Evolutionary conservation across 2,888 invertebrate species (phyloP).

Genomic region (Lasius fuliginosus): DNA sequence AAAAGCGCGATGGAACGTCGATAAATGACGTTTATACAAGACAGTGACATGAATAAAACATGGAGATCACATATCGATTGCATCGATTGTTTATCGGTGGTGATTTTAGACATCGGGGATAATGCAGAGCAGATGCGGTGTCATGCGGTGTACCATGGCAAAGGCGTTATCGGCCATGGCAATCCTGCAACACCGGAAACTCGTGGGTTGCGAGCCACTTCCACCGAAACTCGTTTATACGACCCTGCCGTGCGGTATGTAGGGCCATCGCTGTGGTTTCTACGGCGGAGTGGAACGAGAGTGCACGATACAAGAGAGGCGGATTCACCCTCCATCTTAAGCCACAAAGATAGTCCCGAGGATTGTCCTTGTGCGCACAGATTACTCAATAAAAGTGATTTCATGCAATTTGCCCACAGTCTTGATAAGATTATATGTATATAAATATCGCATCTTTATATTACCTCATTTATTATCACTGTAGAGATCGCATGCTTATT

Average conservation of each 20-base stretch:
- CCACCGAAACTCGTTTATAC: slow-evolving; percentile 65
- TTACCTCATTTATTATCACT: background rate
- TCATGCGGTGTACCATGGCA: slow-evolving; percentile 44
- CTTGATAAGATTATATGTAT: background rate
- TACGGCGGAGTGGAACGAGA: slow-evolving; percentile 16
- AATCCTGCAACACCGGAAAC: slow-evolving; percentile 62
- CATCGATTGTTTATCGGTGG: slow-evolving; percentile 17
- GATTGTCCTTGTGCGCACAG: slow-evolving; percentile 38
- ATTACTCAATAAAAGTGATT: slow-evolving; percentile 46
- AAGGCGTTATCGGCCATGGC: slow-evolving; percentile 57
- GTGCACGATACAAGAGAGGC: slow-evolving; percentile 25
- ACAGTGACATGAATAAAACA: slow-evolving; percentile 15
- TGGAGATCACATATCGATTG: background rate
- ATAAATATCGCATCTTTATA: background rate
- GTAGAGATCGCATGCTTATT: background rate
- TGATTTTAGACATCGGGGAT: slow-evolving; percentile 41
- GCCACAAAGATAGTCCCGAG: slow-evolving; percentile 46
- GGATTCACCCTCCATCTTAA: slow-evolving; percentile 33
- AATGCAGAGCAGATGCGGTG: slow-evolving; percentile 60
- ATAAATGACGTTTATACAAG: background rate
- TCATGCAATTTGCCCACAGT: slow-evolving; percentile 12
- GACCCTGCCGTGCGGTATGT: slow-evolving; percentile 54
- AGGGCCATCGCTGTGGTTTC: slow-evolving; percentile 59
- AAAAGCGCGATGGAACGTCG: background rate
- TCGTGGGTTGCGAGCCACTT: slow-evolving; percentile 61